Conservation (phyloP, 2,888 invertebrate genomes). For the Papilio elwesi region DNA sequence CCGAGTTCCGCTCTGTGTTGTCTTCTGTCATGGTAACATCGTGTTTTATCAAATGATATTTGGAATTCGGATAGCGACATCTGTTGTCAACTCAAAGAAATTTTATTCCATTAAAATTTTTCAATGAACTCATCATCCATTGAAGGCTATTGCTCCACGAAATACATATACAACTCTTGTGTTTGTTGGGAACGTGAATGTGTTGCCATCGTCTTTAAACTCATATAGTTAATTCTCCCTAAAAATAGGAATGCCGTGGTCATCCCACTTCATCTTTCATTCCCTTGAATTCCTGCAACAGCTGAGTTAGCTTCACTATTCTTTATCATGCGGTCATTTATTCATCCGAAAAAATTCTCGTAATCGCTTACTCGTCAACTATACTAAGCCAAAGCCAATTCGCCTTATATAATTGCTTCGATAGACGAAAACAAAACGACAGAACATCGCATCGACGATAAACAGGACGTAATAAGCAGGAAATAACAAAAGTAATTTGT, state of each 20-base stretch:
- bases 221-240: too few species aligned
- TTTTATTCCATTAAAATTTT: too few species aligned
- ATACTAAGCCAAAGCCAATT: background rate
- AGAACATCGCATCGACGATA: background rate
- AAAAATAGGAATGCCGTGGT: background rate
- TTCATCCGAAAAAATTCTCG: background rate
- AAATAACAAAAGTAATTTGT: conserved; percentile 22
- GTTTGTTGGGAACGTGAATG: too few species aligned
- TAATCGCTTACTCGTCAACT: background rate
- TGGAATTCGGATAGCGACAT: too few species aligned
- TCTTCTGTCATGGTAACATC: too few species aligned
- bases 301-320: background rate
- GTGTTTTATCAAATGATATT: too few species aligned
- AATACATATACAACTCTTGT: too few species aligned
- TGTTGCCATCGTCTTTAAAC: too few species aligned
- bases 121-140: too few species aligned
- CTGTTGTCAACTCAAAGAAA: too few species aligned
- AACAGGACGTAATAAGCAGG: conserved; percentile 4
- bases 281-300: background rate
- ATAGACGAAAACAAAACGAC: background rate
- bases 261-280: background rate
- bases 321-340: background rate
- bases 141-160: too few species aligned
- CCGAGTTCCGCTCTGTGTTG: too few species aligned
- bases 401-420: background rate